These are phyloP conservation scores for Rhodeus uyekii DNA, from an alignment of 2,797 vertebrate genomes.

Conservation along the genomic window DNA sequence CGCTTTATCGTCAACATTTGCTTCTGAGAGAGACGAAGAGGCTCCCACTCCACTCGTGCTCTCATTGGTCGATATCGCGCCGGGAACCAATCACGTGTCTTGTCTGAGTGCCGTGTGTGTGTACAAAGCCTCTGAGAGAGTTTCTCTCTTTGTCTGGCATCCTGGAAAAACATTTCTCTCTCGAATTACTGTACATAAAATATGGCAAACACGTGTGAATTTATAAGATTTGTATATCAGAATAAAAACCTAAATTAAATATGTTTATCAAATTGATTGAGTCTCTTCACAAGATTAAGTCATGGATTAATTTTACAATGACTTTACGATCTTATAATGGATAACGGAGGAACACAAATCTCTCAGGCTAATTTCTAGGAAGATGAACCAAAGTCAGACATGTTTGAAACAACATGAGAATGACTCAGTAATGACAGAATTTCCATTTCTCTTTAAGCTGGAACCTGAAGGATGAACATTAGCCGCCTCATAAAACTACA, in stretches of 20 bases:
- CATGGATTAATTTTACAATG: background rate
- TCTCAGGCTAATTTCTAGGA: background rate
- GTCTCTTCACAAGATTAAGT: background rate
- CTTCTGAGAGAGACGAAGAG: no score
- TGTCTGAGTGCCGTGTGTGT: no score
- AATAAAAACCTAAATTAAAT: background rate
- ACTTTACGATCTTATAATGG: background rate
- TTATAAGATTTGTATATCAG: background rate
- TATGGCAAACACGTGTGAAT: background rate
- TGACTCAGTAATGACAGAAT: background rate
- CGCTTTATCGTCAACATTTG: no score
- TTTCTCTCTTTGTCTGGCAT: no score
- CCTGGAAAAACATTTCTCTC: no score
- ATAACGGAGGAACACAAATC: background rate
- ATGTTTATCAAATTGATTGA: background rate
- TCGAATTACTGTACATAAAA: no score
- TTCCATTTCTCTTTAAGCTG: background rate
- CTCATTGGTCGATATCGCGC: no score
- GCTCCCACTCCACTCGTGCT: no score
- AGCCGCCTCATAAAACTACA: constrained; percentile 26
- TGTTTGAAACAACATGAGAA: background rate
- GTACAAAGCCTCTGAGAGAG: no score
- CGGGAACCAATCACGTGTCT: no score
- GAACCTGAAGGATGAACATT: constrained; percentile 13
- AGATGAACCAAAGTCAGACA: background rate